Evolutionary conservation across 2,888 invertebrate species (phyloP).

Genomic region (Aricia artaxerxes): DNA sequence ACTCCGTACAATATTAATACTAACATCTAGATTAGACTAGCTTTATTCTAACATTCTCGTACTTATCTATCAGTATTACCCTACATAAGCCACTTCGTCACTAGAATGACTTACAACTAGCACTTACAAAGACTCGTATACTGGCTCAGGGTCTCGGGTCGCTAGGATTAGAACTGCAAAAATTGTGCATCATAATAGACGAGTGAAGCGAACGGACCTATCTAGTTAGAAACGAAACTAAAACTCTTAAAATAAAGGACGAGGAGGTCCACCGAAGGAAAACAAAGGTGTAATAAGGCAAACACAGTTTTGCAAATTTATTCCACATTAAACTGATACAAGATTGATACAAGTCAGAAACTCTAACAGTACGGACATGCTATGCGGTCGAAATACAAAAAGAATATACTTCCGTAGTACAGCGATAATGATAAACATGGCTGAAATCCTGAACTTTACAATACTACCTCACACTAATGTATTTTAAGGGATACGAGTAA

Average conservation of each 20-base stretch:
- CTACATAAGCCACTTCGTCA: constrained; percentile 31
- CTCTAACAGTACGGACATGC: constrained; percentile 77
- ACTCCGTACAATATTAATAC: constrained; percentile 28
- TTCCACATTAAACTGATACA: constrained; percentile 80
- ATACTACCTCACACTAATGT: constrained; percentile 79
- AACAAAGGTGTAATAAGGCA: constrained; percentile 74
- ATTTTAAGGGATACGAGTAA: constrained; percentile 76
- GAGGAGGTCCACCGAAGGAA: constrained; percentile 47
- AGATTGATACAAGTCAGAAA: constrained; percentile 77
- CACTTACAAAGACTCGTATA: constrained; percentile 23
- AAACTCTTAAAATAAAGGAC: constrained; percentile 30
- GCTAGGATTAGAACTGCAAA: constrained; percentile 17
- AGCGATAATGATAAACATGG: constrained; percentile 75
- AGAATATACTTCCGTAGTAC: constrained; percentile 63
- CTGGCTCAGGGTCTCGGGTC: constrained; percentile 15
- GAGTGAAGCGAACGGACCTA: background rate
- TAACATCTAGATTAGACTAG: constrained; percentile 29
- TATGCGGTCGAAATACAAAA: constrained; percentile 76
- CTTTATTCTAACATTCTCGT: constrained; percentile 29
- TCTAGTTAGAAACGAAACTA: constrained; percentile 9
- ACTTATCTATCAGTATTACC: constrained; percentile 21
- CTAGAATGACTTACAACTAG: constrained; percentile 29
- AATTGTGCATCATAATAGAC: constrained; percentile 22
- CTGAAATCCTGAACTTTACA: constrained; percentile 77
- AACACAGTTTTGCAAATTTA: constrained; percentile 81